A percentile compares a stretch with the other conserved stretches of the same genome.
Conservation (phyloP, 2,888 invertebrate species). For the Dioctria rufipes region DNA sequence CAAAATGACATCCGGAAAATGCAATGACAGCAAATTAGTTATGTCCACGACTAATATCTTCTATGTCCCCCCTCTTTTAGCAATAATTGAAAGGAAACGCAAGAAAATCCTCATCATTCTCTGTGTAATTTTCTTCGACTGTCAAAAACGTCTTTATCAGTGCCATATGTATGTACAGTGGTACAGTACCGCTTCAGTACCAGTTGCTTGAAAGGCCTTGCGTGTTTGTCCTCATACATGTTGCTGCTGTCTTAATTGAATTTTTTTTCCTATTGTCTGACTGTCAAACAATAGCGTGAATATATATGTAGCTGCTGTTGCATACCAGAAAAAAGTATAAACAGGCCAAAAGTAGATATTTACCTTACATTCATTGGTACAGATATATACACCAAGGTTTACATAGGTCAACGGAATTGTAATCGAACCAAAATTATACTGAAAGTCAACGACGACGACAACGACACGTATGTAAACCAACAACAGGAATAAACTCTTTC, state of each 20-base stretch:
- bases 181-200: neutral
- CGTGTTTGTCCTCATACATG: slow-evolving; percentile 42
- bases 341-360: neutral
- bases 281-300: slow-evolving; percentile 32
- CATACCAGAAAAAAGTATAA: neutral
- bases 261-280: slow-evolving; percentile 48
- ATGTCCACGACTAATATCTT: neutral
- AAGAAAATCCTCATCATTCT: slow-evolving; percentile 2
- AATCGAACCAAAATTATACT: neutral
- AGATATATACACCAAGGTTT: no score
- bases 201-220: slow-evolving; percentile 49
- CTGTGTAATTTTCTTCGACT: slow-evolving; percentile 29
- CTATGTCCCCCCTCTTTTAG: neutral
- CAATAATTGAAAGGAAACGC: neutral
- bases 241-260: slow-evolving; percentile 53
- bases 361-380: no score
- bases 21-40: slow-evolving; percentile 12
- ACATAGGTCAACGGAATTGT: neutral
- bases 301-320: no score
- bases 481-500: neutral
- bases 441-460: neutral
- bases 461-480: no score
- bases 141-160: slow-evolving; percentile 56
- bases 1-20: slow-evolving; percentile 18
- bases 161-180: neutral